These are phyloP conservation scores for Numenius arquata DNA, from an alignment of 2,113 vertebrate species.

Conservation along the genomic window DNA sequence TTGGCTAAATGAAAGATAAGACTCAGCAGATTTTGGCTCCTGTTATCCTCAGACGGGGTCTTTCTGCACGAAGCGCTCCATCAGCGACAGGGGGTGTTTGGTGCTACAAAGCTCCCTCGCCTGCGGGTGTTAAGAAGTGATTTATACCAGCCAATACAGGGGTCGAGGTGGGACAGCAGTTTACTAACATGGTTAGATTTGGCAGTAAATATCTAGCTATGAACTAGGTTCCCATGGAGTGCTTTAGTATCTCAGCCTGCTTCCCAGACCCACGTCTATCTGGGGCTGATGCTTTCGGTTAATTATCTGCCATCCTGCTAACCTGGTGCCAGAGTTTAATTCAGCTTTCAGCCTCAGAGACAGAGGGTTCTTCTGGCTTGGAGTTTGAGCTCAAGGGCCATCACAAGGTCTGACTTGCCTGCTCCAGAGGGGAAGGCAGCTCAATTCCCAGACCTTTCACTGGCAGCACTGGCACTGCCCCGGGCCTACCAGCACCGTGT, in stretches of 20 bases:
- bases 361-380: neutral
- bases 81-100: neutral
- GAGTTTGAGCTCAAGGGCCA: neutral
- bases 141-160: neutral
- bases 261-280: neutral
- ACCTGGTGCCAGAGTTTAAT: neutral
- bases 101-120: neutral
- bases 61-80: neutral
- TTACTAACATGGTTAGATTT: neutral
- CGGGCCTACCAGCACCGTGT: fast-evolving
- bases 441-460: neutral
- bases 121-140: neutral
- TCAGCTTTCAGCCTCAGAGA: neutral
- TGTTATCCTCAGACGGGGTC: neutral
- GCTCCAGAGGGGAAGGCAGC: neutral
- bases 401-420: neutral
- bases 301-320: neutral
- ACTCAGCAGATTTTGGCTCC: neutral
- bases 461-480: neutral
- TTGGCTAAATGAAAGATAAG: neutral
- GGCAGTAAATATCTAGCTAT: neutral
- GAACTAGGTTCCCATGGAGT: neutral
- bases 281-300: neutral
- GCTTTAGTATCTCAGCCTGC: neutral
- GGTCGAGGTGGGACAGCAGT: neutral